phyloP scores from a whole-genome alignment of 1,140 invertebrate species.

The Hylyphantes graminicola region DNA sequence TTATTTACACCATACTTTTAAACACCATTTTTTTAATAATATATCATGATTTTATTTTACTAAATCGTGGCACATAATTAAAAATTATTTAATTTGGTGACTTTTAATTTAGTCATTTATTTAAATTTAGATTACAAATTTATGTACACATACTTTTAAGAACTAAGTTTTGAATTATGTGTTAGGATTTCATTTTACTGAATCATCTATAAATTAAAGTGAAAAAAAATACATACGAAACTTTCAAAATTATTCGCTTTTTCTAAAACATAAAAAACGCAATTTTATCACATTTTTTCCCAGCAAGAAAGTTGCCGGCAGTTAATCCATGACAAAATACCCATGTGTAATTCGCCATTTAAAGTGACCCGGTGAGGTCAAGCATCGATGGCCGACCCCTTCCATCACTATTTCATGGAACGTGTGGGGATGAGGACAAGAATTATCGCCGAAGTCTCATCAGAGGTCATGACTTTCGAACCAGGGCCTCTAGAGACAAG shows the following conservation, averaged over 20 bases:
- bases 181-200: too few species aligned
- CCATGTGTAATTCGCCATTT: conserved; percentile 31
- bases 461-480: not conserved
- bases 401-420: conserved; percentile 39
- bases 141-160: too few species aligned
- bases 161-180: too few species aligned
- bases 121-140: too few species aligned
- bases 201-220: not conserved
- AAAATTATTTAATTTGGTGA: too few species aligned
- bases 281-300: too few species aligned
- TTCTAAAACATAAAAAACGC: not conserved
- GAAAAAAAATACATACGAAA: conserved; percentile 12
- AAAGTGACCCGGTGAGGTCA: conserved; percentile 15
- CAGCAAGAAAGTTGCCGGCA: not conserved
- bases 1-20: too few species aligned
- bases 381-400: conserved; percentile 47
- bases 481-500: not conserved
- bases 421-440: conserved; percentile 19
- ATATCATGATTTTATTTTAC: too few species aligned
- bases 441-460: conserved; percentile 36
- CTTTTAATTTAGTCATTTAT: too few species aligned
- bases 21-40: too few species aligned
- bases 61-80: too few species aligned
- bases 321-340: conserved; percentile 14
- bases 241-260: conserved; percentile 26